A percentile compares a stretch with the other conserved stretches of the same genome.
These are phyloP conservation scores for Papilio glaucus DNA, from an alignment of 1,140 invertebrate species.

Conservation along the genomic window DNA sequence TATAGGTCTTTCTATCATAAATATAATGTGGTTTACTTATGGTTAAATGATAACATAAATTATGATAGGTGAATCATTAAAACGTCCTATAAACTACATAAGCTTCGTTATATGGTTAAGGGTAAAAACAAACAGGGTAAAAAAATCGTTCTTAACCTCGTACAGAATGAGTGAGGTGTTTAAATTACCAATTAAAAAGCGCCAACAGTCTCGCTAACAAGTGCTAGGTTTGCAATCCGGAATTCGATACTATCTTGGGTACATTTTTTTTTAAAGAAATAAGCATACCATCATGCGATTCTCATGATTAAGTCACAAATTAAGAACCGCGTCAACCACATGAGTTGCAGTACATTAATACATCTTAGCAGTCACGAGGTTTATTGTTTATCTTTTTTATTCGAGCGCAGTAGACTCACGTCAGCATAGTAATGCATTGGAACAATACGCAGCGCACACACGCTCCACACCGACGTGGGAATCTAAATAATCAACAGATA, in stretches of 20 bases:
- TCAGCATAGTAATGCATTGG: slow-evolving; percentile 28
- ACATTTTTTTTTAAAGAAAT: neutral
- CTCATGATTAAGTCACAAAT: neutral
- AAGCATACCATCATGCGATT: neutral
- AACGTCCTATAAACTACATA: too few species aligned
- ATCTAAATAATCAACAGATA: slow-evolving; percentile 30
- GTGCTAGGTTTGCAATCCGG: too few species aligned
- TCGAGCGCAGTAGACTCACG: slow-evolving; percentile 22
- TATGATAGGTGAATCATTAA: too few species aligned
- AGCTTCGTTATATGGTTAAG: too few species aligned
- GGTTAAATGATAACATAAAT: too few species aligned
- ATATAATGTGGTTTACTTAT: too few species aligned
- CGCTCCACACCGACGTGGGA: neutral
- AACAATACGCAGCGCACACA: slow-evolving; percentile 12
- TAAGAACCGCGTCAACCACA: neutral
- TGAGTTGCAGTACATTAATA: neutral
- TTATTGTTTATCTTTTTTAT: slow-evolving; percentile 33
- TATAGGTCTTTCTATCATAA: too few species aligned
- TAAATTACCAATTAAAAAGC: too few species aligned
- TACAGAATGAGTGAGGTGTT: too few species aligned
- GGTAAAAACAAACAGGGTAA: too few species aligned
- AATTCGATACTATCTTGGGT: neutral
- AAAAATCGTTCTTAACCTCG: too few species aligned
- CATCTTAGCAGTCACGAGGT: slow-evolving; percentile 19
- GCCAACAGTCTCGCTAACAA: too few species aligned